Base-by-base conservation (phyloP, 2,888 invertebrate genomes). In the Germaria angustata region DNA sequence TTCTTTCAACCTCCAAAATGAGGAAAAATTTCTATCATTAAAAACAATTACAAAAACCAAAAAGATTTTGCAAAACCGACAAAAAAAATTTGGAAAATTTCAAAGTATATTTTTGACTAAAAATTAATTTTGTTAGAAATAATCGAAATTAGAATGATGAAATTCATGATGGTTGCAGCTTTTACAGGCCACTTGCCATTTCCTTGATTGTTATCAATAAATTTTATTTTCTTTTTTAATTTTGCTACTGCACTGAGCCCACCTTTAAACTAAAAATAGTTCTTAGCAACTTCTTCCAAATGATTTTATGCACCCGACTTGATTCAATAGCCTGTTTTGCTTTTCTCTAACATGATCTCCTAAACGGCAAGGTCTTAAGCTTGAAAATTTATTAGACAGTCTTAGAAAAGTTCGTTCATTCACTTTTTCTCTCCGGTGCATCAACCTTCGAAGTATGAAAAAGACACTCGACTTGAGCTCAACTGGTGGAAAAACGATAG, bases 391-490 rank as follows among this genome's bases (percentile, higher is more conserved):
- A 73, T 80, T 80, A 80, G 63, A 78, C 55, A 55, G 59, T 59
- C 51, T 73, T 53, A 53, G 36, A 63, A 55, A 72, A 84, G 84
- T 84, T 85, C 85, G 86, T 86, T 86, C 85, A 85, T 85, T 85
- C 86, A 86, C 86, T 84, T 85, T 84, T 85, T 73, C 84, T 68
- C 66, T 65, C 51, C 66, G 86, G 86, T 85, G 68, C 85, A 85
- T 84, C 85, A 84, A 85, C 86, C 86, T 72, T 55, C 46, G 6
- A 44, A 46, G 76, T 44, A 41, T 20, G 17, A 34, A 61, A 55
- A 75, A 75, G 1, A 2, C 73, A 69, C 28, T 6, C 6, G 71
- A 9, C 49, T 53, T 8, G 34, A 76, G 49, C 49, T 49, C 68
- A 44, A 53, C 49, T 57, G n/a, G 22, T 66, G 28, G 46, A 76